These are phyloP conservation scores for Prionailurus bengalensis DNA, from an alignment of 2,113 vertebrate genomes.

Conservation along the genomic window DNA sequence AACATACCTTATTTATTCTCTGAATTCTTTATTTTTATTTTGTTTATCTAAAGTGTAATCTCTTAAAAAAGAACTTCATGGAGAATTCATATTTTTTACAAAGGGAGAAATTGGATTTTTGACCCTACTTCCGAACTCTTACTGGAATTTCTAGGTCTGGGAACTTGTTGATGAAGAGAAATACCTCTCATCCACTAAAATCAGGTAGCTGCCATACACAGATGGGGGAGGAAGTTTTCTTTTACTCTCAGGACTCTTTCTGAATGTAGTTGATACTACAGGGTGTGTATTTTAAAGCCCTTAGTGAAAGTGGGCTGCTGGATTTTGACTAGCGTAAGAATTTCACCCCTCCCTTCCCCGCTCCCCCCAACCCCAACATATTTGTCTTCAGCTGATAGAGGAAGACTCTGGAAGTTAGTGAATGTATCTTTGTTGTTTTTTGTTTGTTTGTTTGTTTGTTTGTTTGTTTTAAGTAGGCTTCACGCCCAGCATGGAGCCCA, in stretches of 20 bases:
- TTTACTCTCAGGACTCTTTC: background rate
- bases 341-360: background rate
- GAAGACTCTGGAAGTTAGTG: background rate
- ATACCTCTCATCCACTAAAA: background rate
- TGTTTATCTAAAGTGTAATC: constrained; percentile 12
- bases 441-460: no score
- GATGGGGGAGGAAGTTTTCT: background rate
- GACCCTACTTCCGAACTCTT: background rate
- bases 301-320: background rate
- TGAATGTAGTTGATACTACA: background rate
- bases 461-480: no score
- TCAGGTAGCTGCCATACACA: background rate
- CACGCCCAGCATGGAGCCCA: no score
- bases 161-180: constrained; percentile 34
- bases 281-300: constrained; percentile 7
- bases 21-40: constrained; percentile 49
- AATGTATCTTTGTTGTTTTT: background rate
- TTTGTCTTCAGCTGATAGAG: constrained; percentile 52
- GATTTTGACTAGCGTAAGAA: constrained; percentile 26
- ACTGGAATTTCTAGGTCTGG: constrained; percentile 3
- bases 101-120: constrained; percentile 2
- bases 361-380: background rate
- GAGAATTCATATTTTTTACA: constrained; percentile 15
- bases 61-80: background rate
- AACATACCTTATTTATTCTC: background rate